Conservation (phyloP, 53 echinoderm and acorn worm genomes). For the Paelopatides confundens region DNA sequence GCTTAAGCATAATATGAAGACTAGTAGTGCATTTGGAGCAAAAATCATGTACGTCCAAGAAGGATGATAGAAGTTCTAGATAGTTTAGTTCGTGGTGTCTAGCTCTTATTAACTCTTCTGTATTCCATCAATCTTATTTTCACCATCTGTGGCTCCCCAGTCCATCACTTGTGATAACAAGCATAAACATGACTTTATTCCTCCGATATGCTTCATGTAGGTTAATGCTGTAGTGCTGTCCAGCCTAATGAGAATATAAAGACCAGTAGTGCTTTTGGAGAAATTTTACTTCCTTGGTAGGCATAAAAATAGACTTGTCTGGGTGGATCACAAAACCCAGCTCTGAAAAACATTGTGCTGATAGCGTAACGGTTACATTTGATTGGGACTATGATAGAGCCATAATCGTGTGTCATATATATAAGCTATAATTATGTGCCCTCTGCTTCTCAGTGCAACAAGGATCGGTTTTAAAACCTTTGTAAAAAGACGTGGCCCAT, state of each 20-base stretch:
- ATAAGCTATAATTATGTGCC: slow-evolving; percentile 8
- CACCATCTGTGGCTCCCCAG: slow-evolving; percentile 55
- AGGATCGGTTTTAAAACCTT: slow-evolving; percentile 59
- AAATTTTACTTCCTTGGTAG: too few relatives aligned
- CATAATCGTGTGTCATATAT: slow-evolving; percentile 48
- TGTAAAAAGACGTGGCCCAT: slow-evolving; percentile 62
- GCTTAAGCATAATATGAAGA: neutral
- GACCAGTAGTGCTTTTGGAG: neutral
- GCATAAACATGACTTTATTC: too few relatives aligned
- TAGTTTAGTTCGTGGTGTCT: slow-evolving; percentile 57
- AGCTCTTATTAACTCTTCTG: neutral
- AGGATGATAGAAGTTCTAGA: slow-evolving; percentile 58
- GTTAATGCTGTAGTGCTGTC: too few relatives aligned
- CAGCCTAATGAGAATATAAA: neutral
- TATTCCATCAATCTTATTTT: slow-evolving; percentile 49
- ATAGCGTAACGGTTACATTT: neutral
- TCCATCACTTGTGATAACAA: slow-evolving; percentile 58
- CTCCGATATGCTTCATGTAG: too few relatives aligned
- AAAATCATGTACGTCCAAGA: slow-evolving; percentile 47
- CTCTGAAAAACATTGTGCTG: slow-evolving; percentile 27
- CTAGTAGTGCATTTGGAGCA: neutral
- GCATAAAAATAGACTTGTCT: too few relatives aligned
- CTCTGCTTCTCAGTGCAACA: neutral
- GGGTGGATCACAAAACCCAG: slow-evolving; percentile 62
- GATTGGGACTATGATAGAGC: too few relatives aligned